A percentile compares a stretch with the other conserved stretches of the same genome.
phyloP scores from a whole-genome alignment of 2,113 vertebrate genomes.

The Podilymbus podiceps region DNA sequence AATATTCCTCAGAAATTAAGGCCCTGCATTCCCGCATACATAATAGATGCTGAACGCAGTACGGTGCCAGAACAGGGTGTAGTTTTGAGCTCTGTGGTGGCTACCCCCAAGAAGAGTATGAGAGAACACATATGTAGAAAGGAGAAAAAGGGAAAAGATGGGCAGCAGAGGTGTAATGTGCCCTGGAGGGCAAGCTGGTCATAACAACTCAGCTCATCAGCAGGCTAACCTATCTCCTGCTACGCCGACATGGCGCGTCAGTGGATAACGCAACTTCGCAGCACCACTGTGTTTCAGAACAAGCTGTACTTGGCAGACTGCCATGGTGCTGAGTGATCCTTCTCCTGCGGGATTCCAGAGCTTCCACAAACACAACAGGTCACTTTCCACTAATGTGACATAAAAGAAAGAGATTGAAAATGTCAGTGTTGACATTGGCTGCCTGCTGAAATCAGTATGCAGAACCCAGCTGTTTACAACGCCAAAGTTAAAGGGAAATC shows the following conservation, averaged over 20 bases:
- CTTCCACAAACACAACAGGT: constrained; percentile 66
- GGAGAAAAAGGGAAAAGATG: neutral
- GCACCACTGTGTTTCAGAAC: constrained; percentile 44
- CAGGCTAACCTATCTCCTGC: constrained; percentile 31
- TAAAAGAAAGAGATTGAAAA: constrained; percentile 62
- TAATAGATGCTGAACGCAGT: neutral
- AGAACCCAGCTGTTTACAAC: constrained; percentile 35
- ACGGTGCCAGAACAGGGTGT: accelerated
- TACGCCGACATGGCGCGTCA: neutral
- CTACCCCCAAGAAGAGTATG: neutral
- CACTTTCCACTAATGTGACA: constrained; percentile 58
- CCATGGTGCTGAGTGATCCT: constrained; percentile 53
- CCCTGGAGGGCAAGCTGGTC: neutral
- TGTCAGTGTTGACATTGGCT: constrained; percentile 45
- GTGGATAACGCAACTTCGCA: constrained; percentile 56
- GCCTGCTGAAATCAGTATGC: constrained; percentile 41
- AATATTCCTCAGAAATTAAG: neutral
- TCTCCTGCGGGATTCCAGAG: constrained; percentile 63
- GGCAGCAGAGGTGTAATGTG: neutral
- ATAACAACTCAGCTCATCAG: constrained; percentile 40
- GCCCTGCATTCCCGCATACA: accelerated
- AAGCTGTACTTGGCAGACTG: constrained; percentile 65
- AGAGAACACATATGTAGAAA: accelerated
- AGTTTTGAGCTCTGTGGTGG: neutral
- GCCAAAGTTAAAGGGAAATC: neutral